Percentiles rank a stretch among this genome's conserved stretches.
Conservation (phyloP, 2,888 invertebrate genomes). For the Acrobasis consociella region DNA sequence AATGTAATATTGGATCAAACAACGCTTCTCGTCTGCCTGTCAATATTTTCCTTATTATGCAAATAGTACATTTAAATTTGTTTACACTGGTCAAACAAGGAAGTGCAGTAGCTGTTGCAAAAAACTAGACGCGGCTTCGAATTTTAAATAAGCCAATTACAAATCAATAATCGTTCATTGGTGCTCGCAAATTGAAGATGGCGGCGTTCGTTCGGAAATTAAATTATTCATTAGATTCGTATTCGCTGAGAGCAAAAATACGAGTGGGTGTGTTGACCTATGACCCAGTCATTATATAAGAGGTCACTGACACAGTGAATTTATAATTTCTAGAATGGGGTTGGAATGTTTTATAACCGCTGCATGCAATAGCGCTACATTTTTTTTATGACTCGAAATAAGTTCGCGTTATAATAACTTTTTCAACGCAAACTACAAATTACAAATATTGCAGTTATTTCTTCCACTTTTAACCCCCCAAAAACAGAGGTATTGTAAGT, state of each 20-base stretch:
- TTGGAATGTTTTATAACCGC: not conserved
- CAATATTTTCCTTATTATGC: no score
- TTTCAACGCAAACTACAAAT: no score
- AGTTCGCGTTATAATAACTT: no score
- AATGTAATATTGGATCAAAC: no score
- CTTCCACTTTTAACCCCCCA: no score
- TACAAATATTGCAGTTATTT: no score
- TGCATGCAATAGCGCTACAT: not conserved
- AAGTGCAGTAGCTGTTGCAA: no score
- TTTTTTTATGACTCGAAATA: not conserved
- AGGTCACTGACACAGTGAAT: not conserved
- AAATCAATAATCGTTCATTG: constrained; percentile 23
- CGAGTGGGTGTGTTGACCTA: constrained; percentile 27
- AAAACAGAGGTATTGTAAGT: no score
- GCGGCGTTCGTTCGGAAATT: constrained; percentile 26
- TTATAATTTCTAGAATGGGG: not conserved
- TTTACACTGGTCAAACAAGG: no score
- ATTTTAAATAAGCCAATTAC: constrained; percentile 3
- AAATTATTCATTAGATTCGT: constrained; percentile 29
- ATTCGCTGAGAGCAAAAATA: constrained; percentile 12
- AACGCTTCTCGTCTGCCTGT: no score
- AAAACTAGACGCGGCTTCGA: not conserved
- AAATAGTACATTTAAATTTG: no score
- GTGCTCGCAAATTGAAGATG: constrained; percentile 28
- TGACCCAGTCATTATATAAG: constrained; percentile 18